Percentiles rank a stretch among this genome's conserved stretches.
These are phyloP conservation scores for Etia nguti DNA, from an alignment of 2,113 vertebrate genomes.

Conservation along the genomic window DNA sequence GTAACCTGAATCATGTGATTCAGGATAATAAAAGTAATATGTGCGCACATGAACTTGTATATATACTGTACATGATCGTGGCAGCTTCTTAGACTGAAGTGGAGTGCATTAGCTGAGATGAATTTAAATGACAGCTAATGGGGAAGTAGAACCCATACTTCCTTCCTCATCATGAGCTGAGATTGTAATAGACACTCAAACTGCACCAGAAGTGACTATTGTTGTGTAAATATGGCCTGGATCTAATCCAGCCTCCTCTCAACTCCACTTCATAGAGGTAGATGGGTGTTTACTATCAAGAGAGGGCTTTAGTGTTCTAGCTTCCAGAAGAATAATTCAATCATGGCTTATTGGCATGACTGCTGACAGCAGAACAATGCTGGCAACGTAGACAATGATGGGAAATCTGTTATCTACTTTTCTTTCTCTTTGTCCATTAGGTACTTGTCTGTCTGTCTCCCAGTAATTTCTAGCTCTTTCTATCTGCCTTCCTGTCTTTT, in stretches of 20 bases:
- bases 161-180: conserved; percentile 16
- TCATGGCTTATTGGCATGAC: conserved; percentile 58
- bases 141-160: not conserved
- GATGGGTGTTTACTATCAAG: conserved; percentile 52
- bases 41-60: not conserved
- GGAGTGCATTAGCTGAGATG: conserved; percentile 27
- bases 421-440: conserved; percentile 39
- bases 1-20: not conserved
- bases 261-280: conserved; percentile 21
- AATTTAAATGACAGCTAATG: conserved; percentile 37
- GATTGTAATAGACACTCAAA: conserved; percentile 43
- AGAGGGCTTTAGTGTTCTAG: conserved; percentile 15
- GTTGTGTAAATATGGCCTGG: conserved; percentile 55
- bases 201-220: conserved; percentile 45
- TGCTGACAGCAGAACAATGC: conserved; percentile 61
- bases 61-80: not conserved
- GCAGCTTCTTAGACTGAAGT: conserved; percentile 34
- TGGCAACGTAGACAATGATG: conserved; percentile 30
- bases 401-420: conserved; percentile 50
- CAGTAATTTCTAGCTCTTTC: conserved; percentile 19
- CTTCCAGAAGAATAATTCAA: conserved; percentile 58
- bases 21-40: not conserved
- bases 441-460: conserved; percentile 25
- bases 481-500: not conserved
- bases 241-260: conserved; percentile 36